Conservation (phyloP, 2,888 invertebrate genomes). For the Dascillus cervinus region DNA sequence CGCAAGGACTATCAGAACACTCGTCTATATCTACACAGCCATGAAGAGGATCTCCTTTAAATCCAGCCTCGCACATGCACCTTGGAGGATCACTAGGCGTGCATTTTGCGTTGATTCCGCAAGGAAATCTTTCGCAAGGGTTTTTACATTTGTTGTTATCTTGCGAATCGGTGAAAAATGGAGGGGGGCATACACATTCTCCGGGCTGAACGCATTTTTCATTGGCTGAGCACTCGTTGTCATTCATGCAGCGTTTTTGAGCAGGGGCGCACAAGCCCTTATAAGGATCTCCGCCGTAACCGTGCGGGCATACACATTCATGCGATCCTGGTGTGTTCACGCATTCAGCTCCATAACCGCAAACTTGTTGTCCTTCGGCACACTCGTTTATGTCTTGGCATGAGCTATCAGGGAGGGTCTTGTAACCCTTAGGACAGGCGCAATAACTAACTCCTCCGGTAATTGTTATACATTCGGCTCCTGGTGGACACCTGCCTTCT, state of each 20-base stretch:
- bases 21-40: conserved; percentile 84
- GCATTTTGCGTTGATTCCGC: conserved; percentile 85
- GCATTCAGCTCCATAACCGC: conserved; percentile 84
- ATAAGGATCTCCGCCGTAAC: conserved; percentile 75
- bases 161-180: conserved; percentile 75
- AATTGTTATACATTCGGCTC: conserved; percentile 85
- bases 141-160: conserved; percentile 85
- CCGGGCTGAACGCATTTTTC: conserved; percentile 90
- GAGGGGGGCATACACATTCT: conserved; percentile 85
- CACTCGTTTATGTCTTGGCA: conserved; percentile 85
- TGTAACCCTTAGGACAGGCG: conserved; percentile 83
- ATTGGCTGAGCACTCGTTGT: conserved; percentile 76
- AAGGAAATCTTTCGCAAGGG: conserved; percentile 84
- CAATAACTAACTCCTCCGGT: conserved; percentile 88
- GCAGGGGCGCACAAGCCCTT: conserved; percentile 75
- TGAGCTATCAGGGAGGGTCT: conserved; percentile 63
- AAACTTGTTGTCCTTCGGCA: conserved; percentile 62
- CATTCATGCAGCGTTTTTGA: conserved; percentile 73
- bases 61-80: conserved; percentile 82
- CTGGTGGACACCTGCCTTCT: conserved; percentile 72
- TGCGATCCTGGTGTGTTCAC: conserved; percentile 70
- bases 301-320: conserved; percentile 72
- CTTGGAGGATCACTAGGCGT: conserved; percentile 82
- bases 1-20: conserved; percentile 77
- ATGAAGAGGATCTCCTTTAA: conserved; percentile 75